A percentile compares a stretch with the other conserved stretches of the same genome.
These are phyloP conservation scores for Euthynnus affinis DNA, from an alignment of 2,797 vertebrate genomes.

Conservation along the genomic window DNA sequence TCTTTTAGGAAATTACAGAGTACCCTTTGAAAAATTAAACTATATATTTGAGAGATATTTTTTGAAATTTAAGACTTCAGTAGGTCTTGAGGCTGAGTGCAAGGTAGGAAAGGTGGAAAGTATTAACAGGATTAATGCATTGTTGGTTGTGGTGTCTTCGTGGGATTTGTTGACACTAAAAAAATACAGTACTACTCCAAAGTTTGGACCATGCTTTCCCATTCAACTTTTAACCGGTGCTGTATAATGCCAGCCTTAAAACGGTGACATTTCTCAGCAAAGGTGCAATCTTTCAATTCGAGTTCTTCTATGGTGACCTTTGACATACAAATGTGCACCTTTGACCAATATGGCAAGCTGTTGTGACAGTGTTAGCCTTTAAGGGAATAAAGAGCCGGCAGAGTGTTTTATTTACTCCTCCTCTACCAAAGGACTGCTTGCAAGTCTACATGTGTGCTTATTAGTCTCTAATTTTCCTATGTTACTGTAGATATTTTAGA, in stretches of 20 bases:
- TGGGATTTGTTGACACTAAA: background rate
- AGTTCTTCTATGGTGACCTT: too few species aligned
- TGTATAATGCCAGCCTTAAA: background rate
- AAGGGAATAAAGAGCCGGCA: too few species aligned
- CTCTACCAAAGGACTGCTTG: too few species aligned
- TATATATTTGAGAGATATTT: background rate
- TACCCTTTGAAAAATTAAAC: too few species aligned
- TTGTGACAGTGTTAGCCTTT: background rate
- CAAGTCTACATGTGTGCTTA: background rate
- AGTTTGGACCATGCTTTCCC: too few species aligned
- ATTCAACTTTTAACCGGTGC: too few species aligned
- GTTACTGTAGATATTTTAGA: background rate
- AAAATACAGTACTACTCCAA: background rate
- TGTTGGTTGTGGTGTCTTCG: background rate
- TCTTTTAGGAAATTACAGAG: too few species aligned
- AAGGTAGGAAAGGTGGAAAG: background rate
- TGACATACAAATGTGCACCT: too few species aligned
- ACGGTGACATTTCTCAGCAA: too few species aligned
- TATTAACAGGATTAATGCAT: constrained; percentile 4
- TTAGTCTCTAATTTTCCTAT: background rate
- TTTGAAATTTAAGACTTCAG: background rate
- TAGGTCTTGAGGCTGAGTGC: background rate
- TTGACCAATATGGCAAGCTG: too few species aligned
- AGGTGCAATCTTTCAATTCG: too few species aligned
- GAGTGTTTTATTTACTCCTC: too few species aligned